Evolutionary conservation across 2,797 vertebrate species (phyloP).

Genomic region (Podargus strigoides): DNA sequence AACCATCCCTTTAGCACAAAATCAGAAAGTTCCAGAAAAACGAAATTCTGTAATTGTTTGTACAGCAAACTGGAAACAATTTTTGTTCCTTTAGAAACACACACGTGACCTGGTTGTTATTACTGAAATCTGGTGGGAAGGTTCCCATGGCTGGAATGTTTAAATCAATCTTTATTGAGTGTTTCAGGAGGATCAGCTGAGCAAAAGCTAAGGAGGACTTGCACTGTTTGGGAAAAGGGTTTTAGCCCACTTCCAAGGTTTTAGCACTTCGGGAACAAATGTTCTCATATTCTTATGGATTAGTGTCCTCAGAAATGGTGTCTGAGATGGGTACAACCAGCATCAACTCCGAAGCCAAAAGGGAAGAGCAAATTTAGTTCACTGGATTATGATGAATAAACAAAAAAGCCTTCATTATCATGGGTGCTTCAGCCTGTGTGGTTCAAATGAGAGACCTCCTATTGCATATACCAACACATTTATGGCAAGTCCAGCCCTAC

Average conservation of each 20-base stretch:
- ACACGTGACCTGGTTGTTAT: neutral
- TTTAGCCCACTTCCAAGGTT: neutral
- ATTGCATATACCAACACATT: neutral
- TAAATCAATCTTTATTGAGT: neutral
- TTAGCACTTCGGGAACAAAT: neutral
- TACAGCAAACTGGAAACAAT: fast-evolving
- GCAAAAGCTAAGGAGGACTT: neutral
- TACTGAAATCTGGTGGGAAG: neutral
- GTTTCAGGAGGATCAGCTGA: neutral
- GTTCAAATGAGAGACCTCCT: neutral
- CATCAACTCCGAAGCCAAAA: neutral
- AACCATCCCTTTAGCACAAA: neutral
- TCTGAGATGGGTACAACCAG: neutral
- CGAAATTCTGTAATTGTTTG: neutral
- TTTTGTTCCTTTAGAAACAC: neutral
- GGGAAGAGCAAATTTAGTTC: neutral
- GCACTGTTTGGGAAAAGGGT: neutral
- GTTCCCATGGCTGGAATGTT: neutral
- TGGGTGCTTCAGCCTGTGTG: neutral
- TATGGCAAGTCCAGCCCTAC: neutral
- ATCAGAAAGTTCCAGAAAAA: neutral
- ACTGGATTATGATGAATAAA: neutral
- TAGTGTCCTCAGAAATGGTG: neutral
- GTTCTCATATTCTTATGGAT: neutral
- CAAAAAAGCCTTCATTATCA: neutral